phyloP scores from a whole-genome alignment of 1,140 invertebrate genomes.

The Apis cerana region DNA sequence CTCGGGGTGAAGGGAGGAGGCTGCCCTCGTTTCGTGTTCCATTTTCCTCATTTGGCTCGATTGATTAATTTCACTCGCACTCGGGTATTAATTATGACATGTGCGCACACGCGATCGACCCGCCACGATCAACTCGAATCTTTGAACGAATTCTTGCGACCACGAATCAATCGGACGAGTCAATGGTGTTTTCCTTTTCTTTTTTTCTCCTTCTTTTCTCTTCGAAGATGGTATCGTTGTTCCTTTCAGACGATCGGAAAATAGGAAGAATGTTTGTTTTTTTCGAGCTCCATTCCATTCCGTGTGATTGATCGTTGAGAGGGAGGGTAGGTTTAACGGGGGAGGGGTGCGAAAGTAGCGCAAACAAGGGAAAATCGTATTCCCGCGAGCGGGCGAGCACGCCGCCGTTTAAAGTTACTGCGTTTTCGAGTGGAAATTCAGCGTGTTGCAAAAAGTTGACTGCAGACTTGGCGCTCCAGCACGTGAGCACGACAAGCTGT shows the following conservation, averaged over 20 bases:
- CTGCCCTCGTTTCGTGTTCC: too few relatives aligned
- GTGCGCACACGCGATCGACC: too few relatives aligned
- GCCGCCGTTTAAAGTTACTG: conserved; percentile 20
- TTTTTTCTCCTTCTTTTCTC: too few relatives aligned
- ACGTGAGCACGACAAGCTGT: conserved; percentile 46
- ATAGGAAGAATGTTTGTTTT: not conserved
- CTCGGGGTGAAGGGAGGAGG: not conserved
- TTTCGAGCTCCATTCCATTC: not conserved
- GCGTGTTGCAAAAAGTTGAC: conserved; percentile 47
- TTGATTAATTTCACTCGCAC: too few relatives aligned
- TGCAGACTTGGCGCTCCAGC: conserved; percentile 6
- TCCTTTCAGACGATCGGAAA: not conserved
- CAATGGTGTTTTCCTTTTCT: too few relatives aligned
- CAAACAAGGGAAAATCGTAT: conserved; percentile 36
- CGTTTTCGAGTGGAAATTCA: conserved; percentile 50
- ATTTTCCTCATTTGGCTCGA: too few relatives aligned
- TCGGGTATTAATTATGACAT: too few relatives aligned
- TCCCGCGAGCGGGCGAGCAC: not conserved
- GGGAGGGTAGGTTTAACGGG: conserved; percentile 9
- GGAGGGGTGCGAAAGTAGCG: conserved; percentile 1
- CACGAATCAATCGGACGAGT: too few relatives aligned
- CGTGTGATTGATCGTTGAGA: conserved; percentile 23
- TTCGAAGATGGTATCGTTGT: too few relatives aligned
- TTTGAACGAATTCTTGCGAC: too few relatives aligned
- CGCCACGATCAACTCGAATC: too few relatives aligned